Conservation (phyloP, 2,888 invertebrate genomes). For the Malthinus seriepunctatus region DNA sequence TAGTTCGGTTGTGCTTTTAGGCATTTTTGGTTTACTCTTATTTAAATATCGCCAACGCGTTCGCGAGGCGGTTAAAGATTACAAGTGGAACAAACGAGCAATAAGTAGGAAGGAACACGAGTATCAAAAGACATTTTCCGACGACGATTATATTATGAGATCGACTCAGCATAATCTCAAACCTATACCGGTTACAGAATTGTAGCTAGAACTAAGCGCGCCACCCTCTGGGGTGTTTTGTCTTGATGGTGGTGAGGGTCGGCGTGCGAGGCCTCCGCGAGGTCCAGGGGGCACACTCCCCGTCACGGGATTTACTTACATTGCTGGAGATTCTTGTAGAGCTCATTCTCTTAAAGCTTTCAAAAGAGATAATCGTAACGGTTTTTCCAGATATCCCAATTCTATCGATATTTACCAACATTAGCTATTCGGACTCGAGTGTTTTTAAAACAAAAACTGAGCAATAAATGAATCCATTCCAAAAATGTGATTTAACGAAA, state of each 20-base stretch:
- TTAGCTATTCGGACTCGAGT: conserved; percentile 36
- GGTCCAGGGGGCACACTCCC: conserved; percentile 65
- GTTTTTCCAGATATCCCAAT: conserved; percentile 50
- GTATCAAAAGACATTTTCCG: conserved; percentile 87
- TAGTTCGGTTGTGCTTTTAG: conserved; percentile 71
- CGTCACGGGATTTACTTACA: conserved; percentile 77
- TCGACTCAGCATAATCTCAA: conserved; percentile 62
- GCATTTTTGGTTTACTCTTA: conserved; percentile 71
- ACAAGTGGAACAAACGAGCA: conserved; percentile 76
- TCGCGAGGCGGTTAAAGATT: conserved; percentile 80
- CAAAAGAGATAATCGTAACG: conserved; percentile 48
- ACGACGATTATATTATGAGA: conserved; percentile 81
- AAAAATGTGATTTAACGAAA: conserved; percentile 51
- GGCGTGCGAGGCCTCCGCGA: conserved; percentile 49
- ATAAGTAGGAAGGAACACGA: conserved; percentile 81
- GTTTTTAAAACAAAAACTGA: conserved; percentile 30
- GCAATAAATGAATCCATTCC: conserved; percentile 54
- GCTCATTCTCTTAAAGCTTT: conserved; percentile 55
- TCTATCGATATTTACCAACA: conserved; percentile 44
- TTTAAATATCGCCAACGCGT: conserved; percentile 81
- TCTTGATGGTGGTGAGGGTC: conserved; percentile 59
- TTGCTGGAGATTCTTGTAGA: conserved; percentile 68
- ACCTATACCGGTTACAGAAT: conserved; percentile 88
- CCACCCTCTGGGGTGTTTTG: conserved; percentile 77
- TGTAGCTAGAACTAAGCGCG: conserved; percentile 96